A percentile compares a stretch with the other conserved stretches of the same genome.
Conservation (phyloP, 2,113 vertebrate genomes). For the Phalacrocorax carbo region DNA sequence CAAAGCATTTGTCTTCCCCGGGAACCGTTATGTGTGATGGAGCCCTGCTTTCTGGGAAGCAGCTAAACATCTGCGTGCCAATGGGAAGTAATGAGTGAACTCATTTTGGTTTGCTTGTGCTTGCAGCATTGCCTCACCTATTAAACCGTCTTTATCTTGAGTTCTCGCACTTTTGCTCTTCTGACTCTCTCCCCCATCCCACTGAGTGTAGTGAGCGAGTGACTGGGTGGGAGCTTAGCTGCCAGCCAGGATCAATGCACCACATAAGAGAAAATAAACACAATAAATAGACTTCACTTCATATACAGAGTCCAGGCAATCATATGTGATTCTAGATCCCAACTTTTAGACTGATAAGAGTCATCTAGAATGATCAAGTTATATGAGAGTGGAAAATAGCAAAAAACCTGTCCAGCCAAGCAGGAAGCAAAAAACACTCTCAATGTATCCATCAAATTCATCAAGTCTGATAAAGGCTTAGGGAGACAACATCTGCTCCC, state of each 20-base stretch:
- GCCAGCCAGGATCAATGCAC: neutral
- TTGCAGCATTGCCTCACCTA: neutral
- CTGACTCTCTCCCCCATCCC: neutral
- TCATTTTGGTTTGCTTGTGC: neutral
- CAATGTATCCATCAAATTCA: neutral
- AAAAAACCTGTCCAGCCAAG: neutral
- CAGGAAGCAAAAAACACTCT: neutral
- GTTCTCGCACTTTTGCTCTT: neutral
- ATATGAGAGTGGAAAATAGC: neutral
- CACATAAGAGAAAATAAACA: neutral
- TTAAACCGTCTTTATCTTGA: neutral
- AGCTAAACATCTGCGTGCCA: neutral
- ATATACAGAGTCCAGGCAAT: neutral
- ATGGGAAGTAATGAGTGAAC: neutral
- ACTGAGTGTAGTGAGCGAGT: accelerated
- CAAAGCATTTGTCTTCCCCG: neutral
- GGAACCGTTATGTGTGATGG: accelerated
- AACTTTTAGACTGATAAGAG: neutral
- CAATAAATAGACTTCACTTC: neutral
- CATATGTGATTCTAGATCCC: neutral
- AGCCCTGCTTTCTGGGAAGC: neutral
- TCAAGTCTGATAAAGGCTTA: neutral
- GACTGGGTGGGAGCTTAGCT: neutral
- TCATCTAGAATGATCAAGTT: neutral
- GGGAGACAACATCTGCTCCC: neutral